Evolutionary conservation across 1,140 invertebrate genomes (phyloP), one percentile per base, ranked within the genome.

Genomic region (Aphaenogaster floridana): DNA sequence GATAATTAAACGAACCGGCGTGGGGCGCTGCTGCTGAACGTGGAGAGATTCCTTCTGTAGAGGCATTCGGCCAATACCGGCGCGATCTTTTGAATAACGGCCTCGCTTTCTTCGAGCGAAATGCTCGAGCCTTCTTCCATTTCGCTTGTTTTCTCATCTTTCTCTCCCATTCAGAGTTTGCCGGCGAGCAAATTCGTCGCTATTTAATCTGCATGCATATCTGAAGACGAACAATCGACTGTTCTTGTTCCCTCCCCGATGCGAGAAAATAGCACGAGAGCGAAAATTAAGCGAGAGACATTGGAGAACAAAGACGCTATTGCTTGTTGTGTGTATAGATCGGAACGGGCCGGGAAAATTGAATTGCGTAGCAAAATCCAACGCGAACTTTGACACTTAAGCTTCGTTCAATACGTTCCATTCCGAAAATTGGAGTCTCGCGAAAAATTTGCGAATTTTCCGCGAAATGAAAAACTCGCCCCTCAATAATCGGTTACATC

Each of bases 1-100:
- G 72, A 79, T 72, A 86, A 90, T 89, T 86, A 89, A 89, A 52
- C 57, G 28, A 68, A 61, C 52, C 50, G 21, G 15, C 66, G n/a
- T 28, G 28, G 28, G 28, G 2, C 42, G 13, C 21, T 28, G 39
- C 36, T 5, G 39, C 28, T 39, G 39, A 57, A 69, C n/a, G n/a
- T 36, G 52, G 48, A 45, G 54, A 59, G 52, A 48, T 77, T 50
- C 48, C 50, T 57, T 84, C 34, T 13, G 28, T 13, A 63, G 48
- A 61, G 68, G 17, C 42, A 42, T 72, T 78, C 54, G 52, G 48
- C 74, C 87, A 79, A 89, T 89, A 68, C 21, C 15, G 48, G 34
- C 39, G n/a, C 0, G 8, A 2, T 42, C 39, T 48, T 71, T 61
- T 61, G 34, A 89, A 52, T 54, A 50, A 68, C 28, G 50, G 36